Evolutionary conservation across 2,797 vertebrate genomes (phyloP).

Genomic region (Coregonus suidteri): DNA sequence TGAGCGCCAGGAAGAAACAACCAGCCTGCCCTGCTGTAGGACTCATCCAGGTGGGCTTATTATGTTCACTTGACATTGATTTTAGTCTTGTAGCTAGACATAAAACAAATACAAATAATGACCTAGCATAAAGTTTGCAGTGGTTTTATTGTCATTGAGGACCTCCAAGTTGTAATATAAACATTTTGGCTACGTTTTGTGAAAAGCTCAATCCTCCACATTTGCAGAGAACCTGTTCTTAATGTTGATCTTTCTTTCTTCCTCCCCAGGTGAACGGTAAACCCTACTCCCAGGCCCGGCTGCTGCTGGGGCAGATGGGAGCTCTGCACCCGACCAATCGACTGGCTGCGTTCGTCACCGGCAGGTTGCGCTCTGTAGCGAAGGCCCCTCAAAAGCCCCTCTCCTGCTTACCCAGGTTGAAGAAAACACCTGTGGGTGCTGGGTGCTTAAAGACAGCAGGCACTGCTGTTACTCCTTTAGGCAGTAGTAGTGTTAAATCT

Average conservation of each 20-base stretch:
- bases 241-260: background rate
- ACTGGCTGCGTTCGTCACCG: slow-evolving; percentile 88
- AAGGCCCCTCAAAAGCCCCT: background rate
- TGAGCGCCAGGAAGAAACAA: slow-evolving; percentile 78
- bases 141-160: background rate
- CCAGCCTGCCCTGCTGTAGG: slow-evolving; percentile 36
- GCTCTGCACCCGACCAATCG: slow-evolving; percentile 93
- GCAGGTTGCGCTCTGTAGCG: slow-evolving; percentile 69
- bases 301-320: slow-evolving; percentile 92
- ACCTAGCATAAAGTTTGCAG: background rate
- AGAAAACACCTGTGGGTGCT: background rate
- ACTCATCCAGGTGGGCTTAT: slow-evolving; percentile 66
- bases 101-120: background rate
- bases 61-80: background rate
- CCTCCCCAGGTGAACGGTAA: slow-evolving; percentile 88
- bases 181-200: background rate
- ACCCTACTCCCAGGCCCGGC: slow-evolving; percentile 86
- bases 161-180: background rate
- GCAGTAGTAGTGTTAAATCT: background rate
- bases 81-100: background rate
- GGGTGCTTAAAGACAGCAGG: background rate
- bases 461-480: background rate
- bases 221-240: background rate
- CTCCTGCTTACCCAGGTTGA: background rate
- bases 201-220: background rate